Base-by-base conservation (phyloP, 2,888 invertebrate genomes). In the Tricholauxania praeusta region DNA sequence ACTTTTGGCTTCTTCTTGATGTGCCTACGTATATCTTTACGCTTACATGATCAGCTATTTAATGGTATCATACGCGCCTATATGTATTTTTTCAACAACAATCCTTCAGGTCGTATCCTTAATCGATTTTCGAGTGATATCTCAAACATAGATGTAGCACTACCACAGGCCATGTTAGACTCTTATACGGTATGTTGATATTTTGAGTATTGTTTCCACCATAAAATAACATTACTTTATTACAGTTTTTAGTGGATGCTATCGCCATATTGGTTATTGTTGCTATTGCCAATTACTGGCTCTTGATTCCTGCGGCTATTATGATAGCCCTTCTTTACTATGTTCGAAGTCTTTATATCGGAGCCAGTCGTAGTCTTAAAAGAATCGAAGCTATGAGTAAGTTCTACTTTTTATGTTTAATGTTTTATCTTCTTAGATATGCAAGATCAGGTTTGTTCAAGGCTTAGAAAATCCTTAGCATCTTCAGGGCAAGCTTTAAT, bases 1-100 rank as follows among this genome's bases (percentile, higher is more conserved):
- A 8, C 91, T 5, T 90, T 91, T 59, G 87, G 91, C 0, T 93
- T 93, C 87, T 94, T 93, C 82, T 88, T 89, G 74, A 89, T 93
- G 72, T 94, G 94, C 78, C 92, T 95, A 82, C 89, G 88, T n/a
- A 92, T 95, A 0, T 95, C 96, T 0, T 88, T 90, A 19, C 89
- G 87, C 3, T 87, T 97, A 0, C 96, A 97, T 83, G 92, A 94
- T 80, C 88, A 85, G 6, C 94, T 96, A 90, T 95, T 97, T 82
- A 90, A 91, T 67, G 90, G 91, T 1, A 90, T 95, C 0, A 90
- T 93, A 0, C 88, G 91, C 73, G 91, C 93, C 0, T 91, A 91
- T 0, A 92, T 94, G 89, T 89, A 90, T 84, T 95, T 95, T 87
- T 95, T 94, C 87, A 93, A 94, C 83, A 91, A 90, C 74, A 94